phyloP scores from a whole-genome alignment of 30 jellyfish, hydroid and myxozoan species.

The Chrysaora quinquecirrha region DNA sequence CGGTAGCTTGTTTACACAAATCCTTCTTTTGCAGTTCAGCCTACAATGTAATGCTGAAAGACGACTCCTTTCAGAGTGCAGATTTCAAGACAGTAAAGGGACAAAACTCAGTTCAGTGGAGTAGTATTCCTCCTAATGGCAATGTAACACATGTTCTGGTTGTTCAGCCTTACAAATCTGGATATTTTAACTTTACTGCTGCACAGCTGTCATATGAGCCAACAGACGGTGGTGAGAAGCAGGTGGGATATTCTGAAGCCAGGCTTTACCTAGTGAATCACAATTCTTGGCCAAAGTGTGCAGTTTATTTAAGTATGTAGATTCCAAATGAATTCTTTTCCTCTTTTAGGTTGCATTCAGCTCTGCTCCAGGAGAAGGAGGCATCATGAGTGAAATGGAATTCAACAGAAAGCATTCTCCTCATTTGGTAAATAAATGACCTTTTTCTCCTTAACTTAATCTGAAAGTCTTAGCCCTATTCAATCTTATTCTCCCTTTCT shows the following conservation, averaged over 20 bases:
- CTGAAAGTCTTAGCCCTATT: no score
- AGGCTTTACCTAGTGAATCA: no score
- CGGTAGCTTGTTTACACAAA: no score
- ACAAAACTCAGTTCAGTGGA: constrained; percentile 86
- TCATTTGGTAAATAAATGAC: constrained; percentile 83
- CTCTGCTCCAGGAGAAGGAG: constrained; percentile 97
- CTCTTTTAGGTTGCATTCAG: constrained; percentile 74
- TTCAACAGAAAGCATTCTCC: constrained; percentile 95
- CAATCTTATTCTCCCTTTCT: no score
- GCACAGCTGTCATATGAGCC: constrained; percentile 85
- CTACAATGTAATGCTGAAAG: constrained; percentile 77
- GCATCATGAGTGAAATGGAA: constrained; percentile 89
- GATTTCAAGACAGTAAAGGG: constrained; percentile 91
- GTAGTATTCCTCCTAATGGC: constrained; percentile 90
- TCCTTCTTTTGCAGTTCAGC: constrained; percentile 77
- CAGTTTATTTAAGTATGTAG: no score
- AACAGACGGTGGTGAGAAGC: constrained; percentile 89
- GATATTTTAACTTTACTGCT: constrained; percentile 89
- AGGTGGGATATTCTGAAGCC: no score
- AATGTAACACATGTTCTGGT: constrained; percentile 76
- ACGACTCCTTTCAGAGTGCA: constrained; percentile 74
- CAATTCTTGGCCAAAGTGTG: no score
- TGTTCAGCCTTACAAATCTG: constrained; percentile 80
- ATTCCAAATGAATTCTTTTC: no score
- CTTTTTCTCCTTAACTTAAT: no score